Percentiles rank a stretch among this genome's conserved stretches.
Conservation (phyloP, 2,113 vertebrate species). For the Trematocara unimaculatum region DNA sequence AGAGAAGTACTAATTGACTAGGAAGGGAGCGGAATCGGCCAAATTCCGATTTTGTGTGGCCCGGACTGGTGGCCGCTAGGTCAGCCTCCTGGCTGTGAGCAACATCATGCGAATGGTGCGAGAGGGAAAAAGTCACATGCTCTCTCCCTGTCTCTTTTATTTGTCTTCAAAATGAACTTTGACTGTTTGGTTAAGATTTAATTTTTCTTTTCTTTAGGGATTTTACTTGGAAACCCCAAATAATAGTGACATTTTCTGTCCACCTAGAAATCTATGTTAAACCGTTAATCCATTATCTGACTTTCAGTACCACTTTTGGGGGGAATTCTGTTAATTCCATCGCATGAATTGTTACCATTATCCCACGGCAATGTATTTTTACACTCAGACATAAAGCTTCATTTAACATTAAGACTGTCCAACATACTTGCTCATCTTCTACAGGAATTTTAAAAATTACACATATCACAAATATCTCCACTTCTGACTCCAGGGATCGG, state of each 20-base stretch:
- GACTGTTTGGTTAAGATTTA: neutral
- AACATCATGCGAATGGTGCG: neutral
- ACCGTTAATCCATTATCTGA: conserved; percentile 45
- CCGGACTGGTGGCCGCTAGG: neutral
- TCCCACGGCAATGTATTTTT: neutral
- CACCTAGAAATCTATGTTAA: conserved; percentile 41
- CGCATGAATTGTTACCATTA: neutral
- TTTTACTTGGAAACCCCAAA: conserved; percentile 35
- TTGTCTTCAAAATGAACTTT: neutral
- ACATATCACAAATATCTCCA: neutral
- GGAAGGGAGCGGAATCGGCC: rapidly evolving
- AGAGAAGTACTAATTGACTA: neutral
- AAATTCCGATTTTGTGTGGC: too few relatives aligned
- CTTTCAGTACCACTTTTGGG: conserved; percentile 41
- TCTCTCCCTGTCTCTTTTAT: neutral
- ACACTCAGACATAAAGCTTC: neutral
- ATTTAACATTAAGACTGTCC: neutral
- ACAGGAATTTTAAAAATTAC: neutral
- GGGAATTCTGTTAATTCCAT: neutral
- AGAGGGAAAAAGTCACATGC: neutral
- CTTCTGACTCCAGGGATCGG: neutral
- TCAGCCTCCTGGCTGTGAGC: neutral
- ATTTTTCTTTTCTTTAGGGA: neutral
- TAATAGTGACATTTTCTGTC: conserved; percentile 10
- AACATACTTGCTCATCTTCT: neutral